Evolutionary conservation across 2,797 vertebrate species (phyloP), one percentile per base, ranked within the genome.

Genomic region (Liparis tanakae): DNA sequence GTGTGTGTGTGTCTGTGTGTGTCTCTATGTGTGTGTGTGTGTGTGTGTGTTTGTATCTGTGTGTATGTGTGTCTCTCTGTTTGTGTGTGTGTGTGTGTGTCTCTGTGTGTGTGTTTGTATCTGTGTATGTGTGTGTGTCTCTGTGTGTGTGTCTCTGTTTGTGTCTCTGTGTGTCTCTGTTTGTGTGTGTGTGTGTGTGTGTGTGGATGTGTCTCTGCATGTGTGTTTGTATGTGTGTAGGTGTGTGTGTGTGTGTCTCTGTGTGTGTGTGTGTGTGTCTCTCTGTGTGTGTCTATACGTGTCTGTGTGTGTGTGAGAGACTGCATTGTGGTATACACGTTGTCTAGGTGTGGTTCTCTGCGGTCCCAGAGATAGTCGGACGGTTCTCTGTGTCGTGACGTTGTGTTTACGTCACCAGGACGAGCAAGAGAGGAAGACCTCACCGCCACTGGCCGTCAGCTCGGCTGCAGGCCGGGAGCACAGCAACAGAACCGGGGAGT

Each of bases 341-440:
- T 14, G 53, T 18, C 57, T 22, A 43, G 30, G 2, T 55, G 39
- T 62, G n/a, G 8, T 14, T 69, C 13, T 67, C n/a, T 30, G 1
- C 17, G n/a, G 34, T 62, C 22, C 22, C 22, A 33, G 15, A 76
- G 46, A 25, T 7, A 56, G 14, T 15, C 10, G 20, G 14, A 2
- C 51, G 41, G 34, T 22, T n/a, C 13, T 0, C 34, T 51, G 48
- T 51, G 5, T 9, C 36, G 34, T 54, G 1, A 33, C 39, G 34
- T 44, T 8, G 14, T 37, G 15, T 48, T 5, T 59, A 1, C 50
- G 12, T 74, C 66, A 9, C 70, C 72, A 95, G 94, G 94, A 93
- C 72, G 92, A 93, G 53, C 82, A 83, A 10, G 85, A 88, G 67
- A 88, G 65, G 63, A 93, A 89, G 57, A 80, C 67, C 63, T 82